These are phyloP conservation scores for Paedocypris sp. DNA, from an alignment of 2,113 vertebrate genomes.

Conservation along the genomic window DNA sequence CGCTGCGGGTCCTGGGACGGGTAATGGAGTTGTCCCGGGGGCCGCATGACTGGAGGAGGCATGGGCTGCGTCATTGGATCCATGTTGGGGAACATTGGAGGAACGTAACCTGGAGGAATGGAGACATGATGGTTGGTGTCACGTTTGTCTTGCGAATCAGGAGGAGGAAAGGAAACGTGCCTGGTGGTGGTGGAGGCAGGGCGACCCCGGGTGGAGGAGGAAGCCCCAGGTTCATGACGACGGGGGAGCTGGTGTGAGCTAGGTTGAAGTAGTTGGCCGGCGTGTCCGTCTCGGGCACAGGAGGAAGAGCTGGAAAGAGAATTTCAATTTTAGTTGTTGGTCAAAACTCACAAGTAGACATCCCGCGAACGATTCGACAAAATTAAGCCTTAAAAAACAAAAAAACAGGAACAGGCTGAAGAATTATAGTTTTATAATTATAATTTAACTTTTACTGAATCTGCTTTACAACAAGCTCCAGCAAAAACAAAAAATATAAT, in stretches of 20 bases:
- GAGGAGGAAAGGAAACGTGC: too few relatives aligned
- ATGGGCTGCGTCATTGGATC: conserved; percentile 68
- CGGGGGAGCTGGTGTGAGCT: conserved; percentile 65
- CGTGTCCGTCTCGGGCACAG: conserved; percentile 69
- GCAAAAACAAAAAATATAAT: too few relatives aligned
- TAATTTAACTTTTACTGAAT: too few relatives aligned
- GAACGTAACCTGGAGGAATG: conserved; percentile 69
- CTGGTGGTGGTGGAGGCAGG: conserved; percentile 71
- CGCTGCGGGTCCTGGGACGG: conserved; percentile 81
- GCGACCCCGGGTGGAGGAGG: conserved; percentile 73
- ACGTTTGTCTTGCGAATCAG: too few relatives aligned
- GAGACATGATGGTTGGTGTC: too few relatives aligned
- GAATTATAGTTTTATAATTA: too few relatives aligned
- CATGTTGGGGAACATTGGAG: conserved; percentile 60
- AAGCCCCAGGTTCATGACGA: conserved; percentile 72
- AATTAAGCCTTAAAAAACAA: too few relatives aligned
- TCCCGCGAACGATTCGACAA: too few relatives aligned
- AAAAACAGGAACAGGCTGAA: too few relatives aligned
- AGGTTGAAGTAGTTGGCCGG: conserved; percentile 82
- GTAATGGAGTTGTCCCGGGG: conserved; percentile 77
- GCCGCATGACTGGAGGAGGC: conserved; percentile 69
- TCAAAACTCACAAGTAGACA: too few relatives aligned
- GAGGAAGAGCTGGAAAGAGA: conserved; percentile 73
- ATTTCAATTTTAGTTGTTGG: too few relatives aligned
- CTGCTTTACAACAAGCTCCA: too few relatives aligned